Conservation (phyloP, 2,797 vertebrate genomes). For the Cottoperca gobio region DNA sequence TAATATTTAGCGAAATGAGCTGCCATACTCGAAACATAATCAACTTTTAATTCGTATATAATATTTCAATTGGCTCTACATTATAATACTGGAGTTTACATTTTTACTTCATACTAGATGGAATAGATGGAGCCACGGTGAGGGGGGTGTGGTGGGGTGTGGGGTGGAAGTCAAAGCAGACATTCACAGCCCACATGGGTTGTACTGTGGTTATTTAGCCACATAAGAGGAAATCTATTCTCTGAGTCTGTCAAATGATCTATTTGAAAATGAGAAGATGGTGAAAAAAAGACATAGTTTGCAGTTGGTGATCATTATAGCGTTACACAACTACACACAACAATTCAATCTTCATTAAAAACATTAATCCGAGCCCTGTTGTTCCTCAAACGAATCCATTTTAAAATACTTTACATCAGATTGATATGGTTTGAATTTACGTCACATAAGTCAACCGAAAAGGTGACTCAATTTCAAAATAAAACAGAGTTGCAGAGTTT, state of each 20-base stretch:
- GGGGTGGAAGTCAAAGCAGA: constrained; percentile 36
- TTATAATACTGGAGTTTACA: background rate
- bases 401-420: background rate
- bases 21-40: background rate
- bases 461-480: constrained; percentile 9
- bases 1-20: background rate
- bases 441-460: background rate
- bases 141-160: no score
- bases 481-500: constrained; percentile 14
- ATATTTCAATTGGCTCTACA: background rate
- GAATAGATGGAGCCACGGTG: constrained; percentile 36
- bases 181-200: constrained; percentile 43
- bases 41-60: background rate
- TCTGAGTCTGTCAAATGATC: constrained; percentile 32
- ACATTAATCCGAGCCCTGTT: background rate
- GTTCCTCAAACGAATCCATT: background rate
- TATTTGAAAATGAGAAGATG: constrained; percentile 38
- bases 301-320: background rate
- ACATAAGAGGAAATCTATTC: constrained; percentile 39
- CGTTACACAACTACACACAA: background rate
- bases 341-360: background rate
- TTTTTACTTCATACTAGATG: constrained; percentile 19
- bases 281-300: constrained; percentile 30
- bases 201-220: constrained; percentile 40
- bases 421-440: background rate